Evolutionary conservation across 2,888 invertebrate species (phyloP).

Genomic region (Conomelus anceps): DNA sequence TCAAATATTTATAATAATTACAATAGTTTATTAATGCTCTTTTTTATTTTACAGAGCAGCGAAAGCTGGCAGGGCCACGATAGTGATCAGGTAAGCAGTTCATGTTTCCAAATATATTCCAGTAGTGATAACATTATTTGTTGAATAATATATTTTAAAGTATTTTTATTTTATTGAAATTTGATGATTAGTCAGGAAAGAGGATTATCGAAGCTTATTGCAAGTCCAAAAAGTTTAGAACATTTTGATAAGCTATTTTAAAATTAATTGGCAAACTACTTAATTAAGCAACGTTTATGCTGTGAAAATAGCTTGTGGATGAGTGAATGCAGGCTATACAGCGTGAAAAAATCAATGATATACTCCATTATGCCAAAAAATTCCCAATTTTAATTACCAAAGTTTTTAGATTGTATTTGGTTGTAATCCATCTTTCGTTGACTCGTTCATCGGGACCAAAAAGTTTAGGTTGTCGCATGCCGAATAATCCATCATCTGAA

Average conservation of each 20-base stretch:
- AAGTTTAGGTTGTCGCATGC: neutral
- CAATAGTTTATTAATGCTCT: conserved; percentile 7
- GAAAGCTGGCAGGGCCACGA: conserved; percentile 57
- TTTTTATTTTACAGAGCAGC: conserved; percentile 50
- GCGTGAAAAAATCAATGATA: neutral
- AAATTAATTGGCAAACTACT: no score
- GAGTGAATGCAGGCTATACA: no score
- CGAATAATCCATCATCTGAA: neutral
- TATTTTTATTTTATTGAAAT: no score
- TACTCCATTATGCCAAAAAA: neutral
- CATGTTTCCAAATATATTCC: neutral
- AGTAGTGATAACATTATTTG: neutral
- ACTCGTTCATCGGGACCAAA: neutral
- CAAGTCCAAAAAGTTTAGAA: no score
- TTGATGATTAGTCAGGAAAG: no score
- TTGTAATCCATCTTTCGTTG: neutral
- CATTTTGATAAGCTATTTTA: no score
- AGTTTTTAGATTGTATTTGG: neutral
- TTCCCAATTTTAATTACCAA: neutral
- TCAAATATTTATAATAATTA: neutral
- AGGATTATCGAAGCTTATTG: no score
- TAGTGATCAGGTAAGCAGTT: conserved; percentile 50
- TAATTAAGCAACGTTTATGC: no score
- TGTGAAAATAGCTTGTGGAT: no score
- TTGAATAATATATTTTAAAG: neutral